Evolutionary conservation across 2,113 vertebrate species (phyloP), one percentile per base, ranked within the genome.

Genomic region (Cynoglossus semilaevis): DNA sequence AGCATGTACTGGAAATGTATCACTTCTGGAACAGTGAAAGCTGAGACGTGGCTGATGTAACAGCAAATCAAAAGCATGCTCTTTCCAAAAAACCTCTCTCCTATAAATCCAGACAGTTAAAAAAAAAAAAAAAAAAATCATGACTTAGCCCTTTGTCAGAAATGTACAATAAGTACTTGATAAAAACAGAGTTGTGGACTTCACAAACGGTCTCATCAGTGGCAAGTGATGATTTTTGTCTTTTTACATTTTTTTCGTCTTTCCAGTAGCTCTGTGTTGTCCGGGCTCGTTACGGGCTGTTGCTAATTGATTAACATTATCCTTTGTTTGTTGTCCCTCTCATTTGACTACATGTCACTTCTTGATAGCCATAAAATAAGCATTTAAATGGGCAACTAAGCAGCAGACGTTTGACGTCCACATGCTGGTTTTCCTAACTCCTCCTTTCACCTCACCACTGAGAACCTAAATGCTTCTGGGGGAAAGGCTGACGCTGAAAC

Each of bases 1-100:
- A 9, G n/a, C 38, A 12, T 72, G 10, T 58, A 63, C 83, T 76
- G 83, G 77, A 84, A 85, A 83, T 73, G 60, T 40, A 55, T 72
- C 48, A 70, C 44, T 52, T 58, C 58, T 53, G 63, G 51, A 42
- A 8, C 41, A 61, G 1, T 60, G 67, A 65, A 76, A 75, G 46
- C 43, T 44, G 43, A 81, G 63, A 71, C 66, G 17, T 38, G 57
- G 17, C 61, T 72, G 59, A 81, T 54, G 66, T 43, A 71, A 66
- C 37, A 67, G 49, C 35, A 63, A 73, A 79, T 72, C 67, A 67
- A 70, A 81, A 54, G 47, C 46, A 72, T 74, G 54, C 4, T 34
- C 22, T 19, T 43, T 67, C 63, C 47, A 2, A 58, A 4, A 46
- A 54, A 69, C 63, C 14, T 49, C 45, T 37, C 43, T 55, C 51